Evolutionary conservation across 1,140 invertebrate species (phyloP), one percentile per base, ranked within the genome.

Genomic region (Polyergus mexicanus): DNA sequence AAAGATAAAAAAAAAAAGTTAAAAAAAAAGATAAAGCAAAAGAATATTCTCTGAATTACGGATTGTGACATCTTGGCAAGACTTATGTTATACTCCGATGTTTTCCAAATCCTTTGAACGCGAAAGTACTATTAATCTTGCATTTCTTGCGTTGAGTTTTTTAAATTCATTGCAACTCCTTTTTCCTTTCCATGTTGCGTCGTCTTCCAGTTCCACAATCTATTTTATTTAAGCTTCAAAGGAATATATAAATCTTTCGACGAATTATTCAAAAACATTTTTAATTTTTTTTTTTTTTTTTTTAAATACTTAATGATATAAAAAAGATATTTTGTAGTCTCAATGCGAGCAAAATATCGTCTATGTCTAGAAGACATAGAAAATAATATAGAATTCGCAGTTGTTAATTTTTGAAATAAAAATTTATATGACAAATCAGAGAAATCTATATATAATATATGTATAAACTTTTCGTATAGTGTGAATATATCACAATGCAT

Each of bases 361-460:
- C n/a, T 56, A 19, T 32, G n/a, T 8, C 44, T 58, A 74, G 13
- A 0, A 75, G 51, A 3, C 58, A n/a, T n/a, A n/a, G 28, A 19
- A 19, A 56, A 2, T 13, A 38, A 6, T n/a, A 2, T 7, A 75
- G 11, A 11, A 1, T 75, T 75, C n/a, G n/a, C n/a, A 41, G 58
- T 41, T 6, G 8, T 60, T 41, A 75, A 75, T 60, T 22, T 75
- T 25, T 60, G 7, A 75, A 75, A 75, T 22, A 10, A 3, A n/a
- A 75, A 75, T 58, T 75, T 75, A 38, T 1, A 32, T 32, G 3
- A 32, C n/a, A n/a, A n/a, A n/a, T n/a, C n/a, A n/a, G n/a, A n/a
- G n/a, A n/a, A n/a, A n/a, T n/a, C n/a, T n/a, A n/a, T n/a, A n/a
- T n/a, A n/a, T n/a, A 77, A 51, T 63, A 47, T 32, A 51, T 66